These are phyloP conservation scores for Dryobates pubescens DNA, from an alignment of 2,797 vertebrate genomes.

Conservation along the genomic window DNA sequence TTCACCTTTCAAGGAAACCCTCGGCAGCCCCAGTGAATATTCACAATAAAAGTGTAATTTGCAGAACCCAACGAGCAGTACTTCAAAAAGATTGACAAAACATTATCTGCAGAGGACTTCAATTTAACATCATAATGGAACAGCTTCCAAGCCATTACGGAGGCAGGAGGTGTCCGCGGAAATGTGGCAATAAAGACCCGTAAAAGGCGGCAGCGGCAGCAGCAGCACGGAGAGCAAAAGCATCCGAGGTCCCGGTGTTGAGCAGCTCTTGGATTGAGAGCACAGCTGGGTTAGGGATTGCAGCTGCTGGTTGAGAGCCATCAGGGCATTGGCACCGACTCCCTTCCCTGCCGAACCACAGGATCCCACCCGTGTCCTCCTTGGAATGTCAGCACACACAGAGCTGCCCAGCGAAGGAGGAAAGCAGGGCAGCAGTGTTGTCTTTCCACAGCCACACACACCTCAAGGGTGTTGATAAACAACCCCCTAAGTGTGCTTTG, in stretches of 20 bases:
- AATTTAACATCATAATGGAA: conserved; percentile 42
- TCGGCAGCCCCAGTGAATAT: neutral
- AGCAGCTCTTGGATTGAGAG: neutral
- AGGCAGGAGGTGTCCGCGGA: neutral
- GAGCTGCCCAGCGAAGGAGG: neutral
- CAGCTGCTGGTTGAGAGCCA: neutral
- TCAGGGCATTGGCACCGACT: neutral
- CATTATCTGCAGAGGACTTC: conserved; percentile 7
- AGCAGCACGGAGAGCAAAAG: neutral
- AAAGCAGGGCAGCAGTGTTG: neutral
- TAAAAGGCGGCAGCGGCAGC: neutral
- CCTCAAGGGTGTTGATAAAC: neutral
- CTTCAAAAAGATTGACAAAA: conserved; percentile 25
- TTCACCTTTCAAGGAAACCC: neutral
- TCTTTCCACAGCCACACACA: neutral
- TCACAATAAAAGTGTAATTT: neutral
- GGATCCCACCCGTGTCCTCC: too few species aligned
- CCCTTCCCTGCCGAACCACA: neutral
- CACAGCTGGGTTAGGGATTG: neutral
- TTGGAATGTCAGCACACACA: neutral
- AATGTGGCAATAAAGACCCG: conserved; percentile 7
- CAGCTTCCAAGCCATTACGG: neutral
- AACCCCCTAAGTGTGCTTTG: neutral
- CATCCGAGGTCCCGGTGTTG: neutral
- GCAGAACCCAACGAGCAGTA: neutral